Conservation (phyloP, 2,888 invertebrate genomes). For the Eristalis tenax region DNA sequence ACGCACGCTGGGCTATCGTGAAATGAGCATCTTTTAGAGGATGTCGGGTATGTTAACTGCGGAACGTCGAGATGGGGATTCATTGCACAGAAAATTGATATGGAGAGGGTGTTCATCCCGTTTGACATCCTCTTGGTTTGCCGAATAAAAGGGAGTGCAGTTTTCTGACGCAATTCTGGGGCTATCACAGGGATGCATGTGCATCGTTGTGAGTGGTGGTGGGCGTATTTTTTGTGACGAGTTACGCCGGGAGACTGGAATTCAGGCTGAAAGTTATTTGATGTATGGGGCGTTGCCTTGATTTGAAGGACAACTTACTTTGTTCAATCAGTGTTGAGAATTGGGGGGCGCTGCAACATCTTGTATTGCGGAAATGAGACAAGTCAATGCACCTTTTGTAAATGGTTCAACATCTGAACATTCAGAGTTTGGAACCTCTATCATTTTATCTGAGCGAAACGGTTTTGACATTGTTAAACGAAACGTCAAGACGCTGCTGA, state of each 20-base stretch:
- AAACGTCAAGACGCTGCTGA: too few relatives aligned
- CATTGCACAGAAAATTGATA: constrained; percentile 53
- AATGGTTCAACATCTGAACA: too few relatives aligned
- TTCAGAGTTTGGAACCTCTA: too few relatives aligned
- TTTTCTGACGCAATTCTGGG: not conserved
- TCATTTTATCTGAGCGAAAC: too few relatives aligned
- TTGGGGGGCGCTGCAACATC: too few relatives aligned
- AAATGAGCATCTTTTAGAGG: constrained; percentile 37
- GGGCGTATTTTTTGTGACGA: not conserved
- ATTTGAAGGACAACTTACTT: not conserved
- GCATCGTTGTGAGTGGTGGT: not conserved
- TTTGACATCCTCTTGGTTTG: not conserved
- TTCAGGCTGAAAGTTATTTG: not conserved
- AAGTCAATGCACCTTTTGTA: too few relatives aligned
- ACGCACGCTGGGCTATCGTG: not conserved
- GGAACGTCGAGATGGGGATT: constrained; percentile 27
- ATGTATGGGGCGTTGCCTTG: not conserved
- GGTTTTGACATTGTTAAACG: too few relatives aligned
- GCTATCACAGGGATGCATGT: not conserved
- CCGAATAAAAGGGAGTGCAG: not conserved
- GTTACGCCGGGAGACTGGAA: not conserved
- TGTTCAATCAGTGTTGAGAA: not conserved
- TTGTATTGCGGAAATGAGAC: too few relatives aligned
- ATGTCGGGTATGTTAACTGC: constrained; percentile 9
- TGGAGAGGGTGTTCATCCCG: constrained; percentile 10